Percentiles rank a stretch among this genome's conserved stretches.
These are phyloP conservation scores for Acanthornis magna DNA, from an alignment of 2,797 vertebrate species.

Conservation along the genomic window DNA sequence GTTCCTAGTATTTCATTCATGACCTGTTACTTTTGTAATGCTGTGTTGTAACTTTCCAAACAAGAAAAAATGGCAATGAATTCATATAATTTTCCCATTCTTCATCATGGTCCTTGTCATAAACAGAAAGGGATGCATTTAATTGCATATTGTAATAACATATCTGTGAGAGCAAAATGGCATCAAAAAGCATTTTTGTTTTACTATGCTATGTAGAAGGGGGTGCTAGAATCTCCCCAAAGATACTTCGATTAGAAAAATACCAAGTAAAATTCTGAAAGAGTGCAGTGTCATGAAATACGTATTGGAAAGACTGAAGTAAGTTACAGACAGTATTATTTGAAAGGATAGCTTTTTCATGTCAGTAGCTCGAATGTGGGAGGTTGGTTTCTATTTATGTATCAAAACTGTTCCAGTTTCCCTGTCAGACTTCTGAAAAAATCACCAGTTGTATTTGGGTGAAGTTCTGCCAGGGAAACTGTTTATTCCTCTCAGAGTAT, in stretches of 20 bases:
- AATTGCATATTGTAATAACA: neutral
- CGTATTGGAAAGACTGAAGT: neutral
- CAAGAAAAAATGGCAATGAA: neutral
- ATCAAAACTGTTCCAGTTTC: neutral
- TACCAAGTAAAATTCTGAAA: neutral
- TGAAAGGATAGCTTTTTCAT: neutral
- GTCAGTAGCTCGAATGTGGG: neutral
- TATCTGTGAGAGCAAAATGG: neutral
- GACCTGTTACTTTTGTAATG: neutral
- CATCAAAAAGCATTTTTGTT: neutral
- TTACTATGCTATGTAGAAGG: neutral
- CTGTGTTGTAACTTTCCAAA: neutral
- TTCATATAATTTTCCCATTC: neutral
- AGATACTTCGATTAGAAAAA: neutral
- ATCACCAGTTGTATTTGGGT: neutral
- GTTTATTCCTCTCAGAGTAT: neutral
- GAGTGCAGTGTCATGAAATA: neutral
- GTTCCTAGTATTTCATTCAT: neutral
- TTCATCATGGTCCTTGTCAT: neutral
- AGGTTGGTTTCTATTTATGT: neutral
- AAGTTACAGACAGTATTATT: neutral
- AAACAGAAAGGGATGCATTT: neutral
- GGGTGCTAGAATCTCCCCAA: neutral
- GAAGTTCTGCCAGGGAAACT: neutral
- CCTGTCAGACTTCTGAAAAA: neutral